Evolutionary conservation across 2,888 invertebrate genomes (phyloP).

Genomic region (Spialia ferax): DNA sequence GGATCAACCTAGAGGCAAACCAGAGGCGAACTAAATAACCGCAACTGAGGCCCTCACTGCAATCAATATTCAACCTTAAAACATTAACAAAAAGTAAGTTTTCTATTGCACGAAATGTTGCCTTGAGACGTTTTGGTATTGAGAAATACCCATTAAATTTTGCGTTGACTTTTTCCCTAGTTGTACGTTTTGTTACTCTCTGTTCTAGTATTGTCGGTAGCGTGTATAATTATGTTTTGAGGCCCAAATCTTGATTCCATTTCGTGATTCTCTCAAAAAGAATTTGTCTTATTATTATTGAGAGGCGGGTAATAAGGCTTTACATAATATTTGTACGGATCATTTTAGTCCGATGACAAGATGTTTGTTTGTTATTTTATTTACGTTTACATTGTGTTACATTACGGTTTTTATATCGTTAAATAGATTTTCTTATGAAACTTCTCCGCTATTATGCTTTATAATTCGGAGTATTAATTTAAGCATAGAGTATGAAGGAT

Average conservation of each 20-base stretch:
- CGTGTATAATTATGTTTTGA: conserved; percentile 45
- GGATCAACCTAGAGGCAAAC: conserved; percentile 48
- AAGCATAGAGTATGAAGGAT: too few species aligned
- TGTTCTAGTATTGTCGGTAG: conserved; percentile 46
- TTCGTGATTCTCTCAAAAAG: not conserved
- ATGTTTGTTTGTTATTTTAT: not conserved
- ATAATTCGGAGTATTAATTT: too few species aligned
- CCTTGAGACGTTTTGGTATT: not conserved
- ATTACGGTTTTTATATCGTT: not conserved
- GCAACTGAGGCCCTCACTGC: not conserved
- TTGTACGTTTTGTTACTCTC: conserved; percentile 46
- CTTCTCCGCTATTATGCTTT: too few species aligned
- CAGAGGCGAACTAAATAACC: not conserved
- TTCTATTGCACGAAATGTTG: not conserved
- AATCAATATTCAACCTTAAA: conserved; percentile 1
- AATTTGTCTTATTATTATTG: conserved; percentile 1
- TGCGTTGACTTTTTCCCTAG: conserved; percentile 50
- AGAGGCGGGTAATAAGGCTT: conserved; percentile 3
- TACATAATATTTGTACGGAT: not conserved
- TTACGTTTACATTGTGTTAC: too few species aligned
- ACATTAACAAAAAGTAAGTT: not conserved
- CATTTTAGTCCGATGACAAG: not conserved
- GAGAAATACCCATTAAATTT: conserved; percentile 48
- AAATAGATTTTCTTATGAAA: not conserved
- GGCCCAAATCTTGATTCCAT: conserved; percentile 8